A percentile compares a stretch with the other conserved stretches of the same genome.
These are phyloP conservation scores for Achlya flavicornis DNA, from an alignment of 2,888 invertebrate species.

Conservation along the genomic window DNA sequence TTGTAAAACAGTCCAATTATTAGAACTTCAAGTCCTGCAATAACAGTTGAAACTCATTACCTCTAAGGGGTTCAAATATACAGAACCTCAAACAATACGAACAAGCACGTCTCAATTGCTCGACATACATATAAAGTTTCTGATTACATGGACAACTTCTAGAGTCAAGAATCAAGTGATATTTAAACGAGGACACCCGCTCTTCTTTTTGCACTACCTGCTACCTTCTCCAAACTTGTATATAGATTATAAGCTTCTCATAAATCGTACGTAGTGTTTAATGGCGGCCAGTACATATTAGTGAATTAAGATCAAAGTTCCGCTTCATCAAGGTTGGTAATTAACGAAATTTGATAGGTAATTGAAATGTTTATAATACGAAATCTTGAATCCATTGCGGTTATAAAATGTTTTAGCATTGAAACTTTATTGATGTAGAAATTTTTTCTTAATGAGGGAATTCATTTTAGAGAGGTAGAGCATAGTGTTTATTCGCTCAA, in stretches of 20 bases:
- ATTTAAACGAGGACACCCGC: slow-evolving; percentile 68
- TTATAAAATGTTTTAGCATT: background rate
- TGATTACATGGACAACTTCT: background rate
- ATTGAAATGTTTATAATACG: background rate
- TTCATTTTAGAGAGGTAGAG: too few relatives aligned
- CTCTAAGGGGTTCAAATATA: background rate
- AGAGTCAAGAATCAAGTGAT: slow-evolving; percentile 51
- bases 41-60: too few relatives aligned
- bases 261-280: background rate
- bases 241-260: background rate
- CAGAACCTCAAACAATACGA: background rate
- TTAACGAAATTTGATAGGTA: background rate
- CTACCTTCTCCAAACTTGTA: slow-evolving; percentile 22
- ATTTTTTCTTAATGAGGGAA: background rate
- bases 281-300: background rate
- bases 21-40: too few relatives aligned
- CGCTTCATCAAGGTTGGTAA: background rate
- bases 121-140: background rate
- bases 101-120: background rate
- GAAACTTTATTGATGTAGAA: background rate
- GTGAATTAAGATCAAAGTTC: background rate
- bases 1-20: too few relatives aligned
- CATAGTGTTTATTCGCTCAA: too few relatives aligned
- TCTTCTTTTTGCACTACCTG: slow-evolving; percentile 57
- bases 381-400: background rate